Conservation (phyloP, 2,113 vertebrate genomes). For the Oreocharis arfaki region DNA sequence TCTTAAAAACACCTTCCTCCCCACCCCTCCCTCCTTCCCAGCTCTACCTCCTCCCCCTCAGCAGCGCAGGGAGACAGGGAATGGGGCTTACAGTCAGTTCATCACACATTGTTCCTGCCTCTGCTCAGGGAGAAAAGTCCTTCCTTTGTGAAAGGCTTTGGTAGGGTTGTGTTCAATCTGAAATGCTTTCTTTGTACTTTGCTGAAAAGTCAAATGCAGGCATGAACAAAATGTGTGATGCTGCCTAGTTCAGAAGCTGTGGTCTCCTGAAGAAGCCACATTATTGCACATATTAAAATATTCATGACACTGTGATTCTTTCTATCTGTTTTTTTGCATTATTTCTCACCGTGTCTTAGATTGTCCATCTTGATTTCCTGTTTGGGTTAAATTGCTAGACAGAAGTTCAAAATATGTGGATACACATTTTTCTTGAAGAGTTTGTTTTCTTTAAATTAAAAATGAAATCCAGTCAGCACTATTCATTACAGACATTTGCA, state of each 20-base stretch:
- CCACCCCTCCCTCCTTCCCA: background rate
- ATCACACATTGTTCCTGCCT: fast-evolving
- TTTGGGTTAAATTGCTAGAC: background rate
- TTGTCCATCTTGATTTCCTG: background rate
- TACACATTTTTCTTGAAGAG: background rate
- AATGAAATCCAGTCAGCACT: background rate
- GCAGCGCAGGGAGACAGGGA: background rate
- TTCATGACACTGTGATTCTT: background rate
- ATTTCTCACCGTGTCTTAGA: background rate
- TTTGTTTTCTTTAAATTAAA: background rate
- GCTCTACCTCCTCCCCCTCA: background rate
- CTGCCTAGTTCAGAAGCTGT: background rate
- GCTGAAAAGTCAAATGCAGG: background rate
- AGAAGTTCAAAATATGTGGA: background rate
- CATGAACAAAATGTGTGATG: background rate
- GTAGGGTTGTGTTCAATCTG: background rate
- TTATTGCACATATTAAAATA: background rate
- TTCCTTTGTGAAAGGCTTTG: background rate
- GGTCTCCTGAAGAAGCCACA: background rate
- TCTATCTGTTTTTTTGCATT: background rate
- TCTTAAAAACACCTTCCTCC: background rate
- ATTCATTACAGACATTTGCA: background rate
- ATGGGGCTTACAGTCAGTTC: background rate
- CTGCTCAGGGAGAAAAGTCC: background rate
- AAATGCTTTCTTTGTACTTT: background rate